Base-by-base conservation (phyloP, 2,113 vertebrate species). In the Maccullochella peelii region DNA sequence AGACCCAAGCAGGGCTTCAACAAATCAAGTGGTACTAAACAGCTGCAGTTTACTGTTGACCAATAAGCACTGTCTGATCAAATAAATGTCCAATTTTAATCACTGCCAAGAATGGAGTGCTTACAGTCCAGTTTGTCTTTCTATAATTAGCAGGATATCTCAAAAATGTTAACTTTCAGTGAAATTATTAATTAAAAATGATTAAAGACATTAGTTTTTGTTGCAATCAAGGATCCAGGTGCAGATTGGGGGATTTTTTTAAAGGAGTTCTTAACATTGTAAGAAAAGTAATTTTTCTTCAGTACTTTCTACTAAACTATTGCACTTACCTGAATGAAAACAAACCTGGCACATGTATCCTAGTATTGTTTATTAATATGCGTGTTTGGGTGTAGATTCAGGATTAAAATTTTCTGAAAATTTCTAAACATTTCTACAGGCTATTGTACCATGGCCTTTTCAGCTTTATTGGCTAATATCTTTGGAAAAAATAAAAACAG, bases 1-100 rank as follows among this genome's bases (percentile, higher is more conserved):
- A 33, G 30, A 67, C 30, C 54, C 57, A 54, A 61, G 47, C 44
- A 76, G n/a, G n/a, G 63, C 71, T 68, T 85, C 47, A 55, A 40
- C 23, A 40, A 54, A 78, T 81, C 61, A 81, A 4, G 12, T 82
- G 42, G 57, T 30, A 42, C 33, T 47, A 59, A 59, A 67, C 25
- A 55, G 71, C 40, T 71, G 38, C 15, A 59, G 10, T 71, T 71
- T 57, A 66, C 36, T 25, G 38, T 40, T 61, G 5, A 74, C 74
- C 50, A 58, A 8, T 49, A 66, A 44, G 44, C 14, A 5, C 44
- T 44, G 42, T 44, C 42, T 4, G 16, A 62, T 36, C 18, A 36
- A 21, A 33, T 10, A 36, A 86, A 62, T 38, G 25, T 47, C 62
- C 62, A 33, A 40, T n/a, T 69, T 62, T 10, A 21, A 79, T 15